Conservation (phyloP, 92 coral and sea anemone genomes). For the Palythoa grandiflora region DNA sequence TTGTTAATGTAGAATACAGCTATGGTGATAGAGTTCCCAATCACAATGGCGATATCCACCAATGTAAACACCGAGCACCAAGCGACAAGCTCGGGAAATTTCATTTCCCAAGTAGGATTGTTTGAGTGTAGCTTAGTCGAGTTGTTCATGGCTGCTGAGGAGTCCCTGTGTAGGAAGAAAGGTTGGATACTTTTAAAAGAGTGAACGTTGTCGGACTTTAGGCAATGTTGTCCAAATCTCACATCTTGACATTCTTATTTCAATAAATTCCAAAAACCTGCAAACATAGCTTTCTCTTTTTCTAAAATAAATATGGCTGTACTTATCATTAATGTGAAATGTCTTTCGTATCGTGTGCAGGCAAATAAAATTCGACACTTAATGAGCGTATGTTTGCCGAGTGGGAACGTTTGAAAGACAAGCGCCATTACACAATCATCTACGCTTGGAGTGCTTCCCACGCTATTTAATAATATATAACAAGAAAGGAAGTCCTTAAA, state of each 20-base stretch:
- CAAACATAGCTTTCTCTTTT: slow-evolving; percentile 12
- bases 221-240: not conserved
- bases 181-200: not conserved
- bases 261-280: not conserved
- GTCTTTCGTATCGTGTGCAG: not conserved
- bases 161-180: slow-evolving; percentile 4
- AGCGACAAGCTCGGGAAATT: slow-evolving; percentile 63
- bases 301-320: not conserved
- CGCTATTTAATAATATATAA: not conserved
- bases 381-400: slow-evolving; percentile 25
- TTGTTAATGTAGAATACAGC: slow-evolving; percentile 79
- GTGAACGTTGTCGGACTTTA: not conserved
- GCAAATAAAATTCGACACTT: slow-evolving; percentile 25
- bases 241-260: not conserved
- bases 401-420: slow-evolving; percentile 36
- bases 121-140: slow-evolving; percentile 32
- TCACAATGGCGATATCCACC: slow-evolving; percentile 73
- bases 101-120: slow-evolving; percentile 38
- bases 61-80: slow-evolving; percentile 79
- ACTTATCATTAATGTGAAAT: not conserved
- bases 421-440: slow-evolving; percentile 22
- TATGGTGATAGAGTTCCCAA: slow-evolving; percentile 82
- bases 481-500: not conserved
- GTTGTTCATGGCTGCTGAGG: slow-evolving; percentile 67
- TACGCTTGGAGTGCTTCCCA: not conserved